Evolutionary conservation across 2,113 vertebrate genomes (phyloP).

Genomic region (Ceyx cyanopectus): DNA sequence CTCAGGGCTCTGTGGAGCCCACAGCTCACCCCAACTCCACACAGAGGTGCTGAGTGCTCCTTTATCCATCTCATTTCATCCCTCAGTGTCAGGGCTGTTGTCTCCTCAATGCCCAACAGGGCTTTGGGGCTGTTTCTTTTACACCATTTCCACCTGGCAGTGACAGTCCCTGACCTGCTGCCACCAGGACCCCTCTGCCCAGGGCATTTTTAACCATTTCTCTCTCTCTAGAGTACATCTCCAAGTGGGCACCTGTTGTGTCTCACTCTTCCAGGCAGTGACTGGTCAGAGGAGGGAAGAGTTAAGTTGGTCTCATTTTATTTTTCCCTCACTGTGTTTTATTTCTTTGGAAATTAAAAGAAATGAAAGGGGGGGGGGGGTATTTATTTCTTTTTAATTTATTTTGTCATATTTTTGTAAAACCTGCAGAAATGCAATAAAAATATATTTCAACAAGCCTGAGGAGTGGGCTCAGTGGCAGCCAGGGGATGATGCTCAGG

Average conservation of each 20-base stretch:
- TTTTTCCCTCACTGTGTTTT: background rate
- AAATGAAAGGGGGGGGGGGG: background rate
- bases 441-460: constrained; percentile 77
- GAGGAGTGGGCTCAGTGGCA: background rate
- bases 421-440: constrained; percentile 96
- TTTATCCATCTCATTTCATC: accelerated
- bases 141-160: background rate
- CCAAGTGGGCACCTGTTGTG: background rate
- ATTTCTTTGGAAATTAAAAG: constrained; percentile 5
- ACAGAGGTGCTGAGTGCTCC: background rate
- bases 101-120: accelerated
- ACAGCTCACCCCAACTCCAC: background rate
- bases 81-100: background rate
- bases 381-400: constrained; percentile 98
- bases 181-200: too few species aligned
- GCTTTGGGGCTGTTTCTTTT: background rate
- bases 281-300: background rate
- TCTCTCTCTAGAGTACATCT: background rate
- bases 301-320: background rate
- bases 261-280: background rate
- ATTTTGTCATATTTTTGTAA: constrained; percentile 99
- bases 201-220: background rate
- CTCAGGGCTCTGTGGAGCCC: background rate
- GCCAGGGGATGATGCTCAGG: background rate
- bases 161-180: background rate